Base-by-base conservation (phyloP, 2,888 invertebrate genomes). In the Adineta ricciae region DNA sequence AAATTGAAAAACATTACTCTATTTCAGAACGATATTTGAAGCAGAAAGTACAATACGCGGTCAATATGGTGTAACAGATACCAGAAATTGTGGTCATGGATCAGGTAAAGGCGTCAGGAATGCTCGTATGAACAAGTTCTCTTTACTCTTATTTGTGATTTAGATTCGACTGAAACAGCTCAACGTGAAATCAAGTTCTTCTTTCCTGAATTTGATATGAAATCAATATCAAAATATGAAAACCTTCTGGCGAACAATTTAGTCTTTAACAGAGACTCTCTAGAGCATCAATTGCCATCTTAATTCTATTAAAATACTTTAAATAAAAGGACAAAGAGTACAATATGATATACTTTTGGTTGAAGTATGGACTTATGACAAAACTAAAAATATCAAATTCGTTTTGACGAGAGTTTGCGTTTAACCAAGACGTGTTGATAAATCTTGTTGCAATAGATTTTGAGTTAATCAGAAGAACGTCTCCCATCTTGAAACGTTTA, bases 21-120 rank as follows among this genome's bases (percentile, higher is more conserved):
- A 94, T 0, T 94, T 92, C 89, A 93, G 93, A 89, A 94, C 95
- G 0, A 93, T 95, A 86, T 94, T 93, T 88, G 93, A 93, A 86
- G 93, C 93, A 85, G 96, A 96, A 0, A 90, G 93, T 84, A 93
- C 94, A 84, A 93, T 97, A 86, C 92, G 97, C 88, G 95, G 95
- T 2, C 92, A 92, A 88, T 95, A 94, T 91, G 97, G 97, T 0
- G 91, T 97, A 32, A 95, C 96, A 0, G 97, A 97, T 89, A 97
- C 97, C 0, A 93, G 97, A 88, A 97, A 97, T 92, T 95, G 95
- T 2, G 94, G 94, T 19, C 97, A 97, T 91, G 97, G 97, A 27
- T 96, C 97, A 89, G 96, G 95, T 94, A 83, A n/a, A 46, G 8
- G 32, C 1, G n/a, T 24, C n/a, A n/a, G n/a, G n/a, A 0, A n/a